Evolutionary conservation across 1,140 invertebrate genomes (phyloP).

Genomic region (Ridgeia piscesae): DNA sequence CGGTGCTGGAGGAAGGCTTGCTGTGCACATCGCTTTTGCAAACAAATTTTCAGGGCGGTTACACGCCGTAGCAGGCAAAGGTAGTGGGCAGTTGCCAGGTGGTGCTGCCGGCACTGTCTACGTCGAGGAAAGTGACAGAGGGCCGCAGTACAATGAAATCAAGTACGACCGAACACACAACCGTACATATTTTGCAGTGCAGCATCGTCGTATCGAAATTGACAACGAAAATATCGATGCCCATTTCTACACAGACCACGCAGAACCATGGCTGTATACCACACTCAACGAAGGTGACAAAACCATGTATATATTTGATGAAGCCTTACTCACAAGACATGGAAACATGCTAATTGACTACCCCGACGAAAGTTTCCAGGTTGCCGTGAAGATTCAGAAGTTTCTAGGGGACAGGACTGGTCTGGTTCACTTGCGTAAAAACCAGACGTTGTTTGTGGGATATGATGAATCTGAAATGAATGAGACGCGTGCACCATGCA

Average conservation of each 20-base stretch:
- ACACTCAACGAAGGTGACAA: conserved; percentile 37
- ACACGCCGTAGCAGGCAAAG: conserved; percentile 39
- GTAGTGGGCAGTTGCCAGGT: conserved; percentile 31
- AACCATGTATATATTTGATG: conserved; percentile 42
- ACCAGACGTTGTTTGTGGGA: conserved; percentile 42
- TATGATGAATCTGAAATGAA: conserved; percentile 42
- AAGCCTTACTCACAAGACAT: conserved; percentile 40
- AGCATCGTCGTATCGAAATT: conserved; percentile 37
- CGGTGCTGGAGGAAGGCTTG: conserved; percentile 42
- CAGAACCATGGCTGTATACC: conserved; percentile 44
- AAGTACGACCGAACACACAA: conserved; percentile 40
- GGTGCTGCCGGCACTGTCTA: conserved; percentile 46
- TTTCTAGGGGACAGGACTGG: conserved; percentile 45
- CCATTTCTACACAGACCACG: conserved; percentile 39
- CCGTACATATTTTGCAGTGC: conserved; percentile 30
- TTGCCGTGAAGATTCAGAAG: conserved; percentile 38
- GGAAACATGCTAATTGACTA: conserved; percentile 44
- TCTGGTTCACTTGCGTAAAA: conserved; percentile 38
- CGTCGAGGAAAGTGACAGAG: conserved; percentile 41
- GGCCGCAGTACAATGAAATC: conserved; percentile 45
- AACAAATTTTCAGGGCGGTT: conserved; percentile 40
- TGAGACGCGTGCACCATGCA: conserved; percentile 45
- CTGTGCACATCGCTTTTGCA: conserved; percentile 39
- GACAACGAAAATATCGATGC: conserved; percentile 43
- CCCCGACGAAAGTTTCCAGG: conserved; percentile 31